phyloP scores from a whole-genome alignment of 2,888 invertebrate genomes.

The Tipula unca region DNA sequence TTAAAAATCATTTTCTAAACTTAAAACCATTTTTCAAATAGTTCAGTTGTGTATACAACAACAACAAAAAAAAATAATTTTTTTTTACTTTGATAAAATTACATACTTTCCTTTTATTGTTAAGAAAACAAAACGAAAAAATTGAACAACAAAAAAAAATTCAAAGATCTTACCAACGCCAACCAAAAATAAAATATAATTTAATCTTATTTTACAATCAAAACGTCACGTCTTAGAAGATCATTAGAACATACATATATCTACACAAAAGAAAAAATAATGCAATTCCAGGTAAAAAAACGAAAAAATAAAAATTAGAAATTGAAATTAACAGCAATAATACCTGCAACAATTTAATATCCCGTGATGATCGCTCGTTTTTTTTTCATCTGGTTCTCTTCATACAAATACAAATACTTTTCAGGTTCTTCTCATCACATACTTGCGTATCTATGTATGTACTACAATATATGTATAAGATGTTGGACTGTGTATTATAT shows the following conservation, averaged over 20 bases:
- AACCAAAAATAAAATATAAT: not conserved
- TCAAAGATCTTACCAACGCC: not conserved
- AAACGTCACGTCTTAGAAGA: not conserved
- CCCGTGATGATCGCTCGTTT: constrained; percentile 8
- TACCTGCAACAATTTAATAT: constrained; percentile 4
- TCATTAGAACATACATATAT: not conserved
- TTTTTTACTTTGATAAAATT: not conserved
- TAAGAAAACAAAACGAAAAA: not conserved
- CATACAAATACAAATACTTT: not conserved
- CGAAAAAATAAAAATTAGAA: not conserved
- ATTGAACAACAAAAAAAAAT: too few relatives aligned
- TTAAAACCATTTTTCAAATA: not conserved
- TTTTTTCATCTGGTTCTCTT: not conserved
- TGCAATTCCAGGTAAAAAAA: constrained; percentile 4
- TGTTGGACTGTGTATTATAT: not conserved
- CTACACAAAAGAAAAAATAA: not conserved
- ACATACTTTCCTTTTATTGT: not conserved
- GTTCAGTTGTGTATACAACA: not conserved
- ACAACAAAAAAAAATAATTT: too few relatives aligned
- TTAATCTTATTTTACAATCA: constrained; percentile 14
- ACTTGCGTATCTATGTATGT: not conserved
- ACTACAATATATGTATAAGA: not conserved
- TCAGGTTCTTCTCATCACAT: not conserved
- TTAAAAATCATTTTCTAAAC: not conserved
- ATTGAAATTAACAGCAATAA: not conserved